Evolutionary conservation across 2,888 invertebrate species (phyloP).

Genomic region (Watsonalla binaria): DNA sequence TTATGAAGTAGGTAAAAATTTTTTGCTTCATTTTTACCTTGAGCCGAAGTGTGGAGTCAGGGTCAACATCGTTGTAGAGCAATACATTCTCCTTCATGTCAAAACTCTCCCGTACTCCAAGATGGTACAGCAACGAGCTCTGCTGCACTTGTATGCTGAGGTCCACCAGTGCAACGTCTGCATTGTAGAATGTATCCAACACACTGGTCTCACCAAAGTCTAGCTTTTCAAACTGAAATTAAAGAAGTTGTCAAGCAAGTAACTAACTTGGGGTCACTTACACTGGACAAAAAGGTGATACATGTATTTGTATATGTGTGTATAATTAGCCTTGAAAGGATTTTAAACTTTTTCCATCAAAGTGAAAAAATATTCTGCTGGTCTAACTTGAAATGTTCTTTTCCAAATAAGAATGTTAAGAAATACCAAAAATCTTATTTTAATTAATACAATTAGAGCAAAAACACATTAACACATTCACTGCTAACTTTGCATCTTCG

Average conservation of each 20-base stretch:
- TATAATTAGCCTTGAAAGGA: too few species aligned
- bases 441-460: too few species aligned
- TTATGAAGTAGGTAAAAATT: too few species aligned
- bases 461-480: too few species aligned
- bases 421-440: too few species aligned
- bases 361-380: too few species aligned
- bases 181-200: constrained; percentile 97
- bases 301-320: too few species aligned
- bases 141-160: constrained; percentile 94
- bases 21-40: constrained; percentile 80
- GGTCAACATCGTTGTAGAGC: constrained; percentile 92
- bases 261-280: neutral
- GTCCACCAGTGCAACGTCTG: constrained; percentile 98
- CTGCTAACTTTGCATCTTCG: too few species aligned
- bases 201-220: constrained; percentile 98
- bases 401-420: too few species aligned
- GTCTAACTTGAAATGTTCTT: too few species aligned
- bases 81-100: constrained; percentile 97
- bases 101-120: constrained; percentile 98
- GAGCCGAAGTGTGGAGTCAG: constrained; percentile 90
- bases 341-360: too few species aligned
- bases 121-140: constrained; percentile 95
- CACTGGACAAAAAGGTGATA: too few species aligned
- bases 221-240: constrained; percentile 93
- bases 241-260: neutral